phyloP scores from a whole-genome alignment of 2,113 vertebrate genomes.

The Hydrochoerus hydrochaeris region DNA sequence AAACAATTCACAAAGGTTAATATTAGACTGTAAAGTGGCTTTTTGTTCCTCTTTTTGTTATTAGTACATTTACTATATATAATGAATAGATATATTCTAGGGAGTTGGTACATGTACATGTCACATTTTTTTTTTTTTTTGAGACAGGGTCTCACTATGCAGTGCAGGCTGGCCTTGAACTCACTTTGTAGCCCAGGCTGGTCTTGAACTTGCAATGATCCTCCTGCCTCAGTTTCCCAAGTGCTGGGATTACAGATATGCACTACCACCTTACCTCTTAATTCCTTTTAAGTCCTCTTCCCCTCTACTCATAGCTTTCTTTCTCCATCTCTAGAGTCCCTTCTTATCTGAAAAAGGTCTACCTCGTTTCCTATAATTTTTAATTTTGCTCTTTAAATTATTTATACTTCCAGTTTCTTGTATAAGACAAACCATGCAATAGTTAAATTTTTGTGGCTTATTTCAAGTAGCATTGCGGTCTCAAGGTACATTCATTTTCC shows the following conservation, averaged over 20 bases:
- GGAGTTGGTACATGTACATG: not conserved
- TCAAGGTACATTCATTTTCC: not conserved
- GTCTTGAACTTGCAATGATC: too few species aligned
- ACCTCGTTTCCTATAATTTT: not conserved
- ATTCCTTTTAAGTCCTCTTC: not conserved
- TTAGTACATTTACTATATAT: not conserved
- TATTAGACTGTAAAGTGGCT: slow-evolving; percentile 23
- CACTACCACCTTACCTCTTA: not conserved
- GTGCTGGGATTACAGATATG: too few species aligned
- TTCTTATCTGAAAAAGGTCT: not conserved
- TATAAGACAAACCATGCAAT: not conserved
- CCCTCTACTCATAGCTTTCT: not conserved
- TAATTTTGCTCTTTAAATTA: not conserved
- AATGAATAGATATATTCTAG: not conserved
- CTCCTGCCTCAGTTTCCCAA: too few species aligned
- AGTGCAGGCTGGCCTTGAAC: too few species aligned
- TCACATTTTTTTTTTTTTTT: not conserved
- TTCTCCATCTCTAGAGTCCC: not conserved
- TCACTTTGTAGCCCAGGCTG: too few species aligned
- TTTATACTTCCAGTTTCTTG: not conserved
- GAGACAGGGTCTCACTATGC: too few species aligned
- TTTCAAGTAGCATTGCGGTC: not conserved
- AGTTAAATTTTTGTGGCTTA: not conserved
- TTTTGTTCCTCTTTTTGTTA: not conserved
- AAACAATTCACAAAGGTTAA: slow-evolving; percentile 46